Evolutionary conservation across 2,888 invertebrate genomes (phyloP), one percentile per base, ranked within the genome.

Genomic region (Tanytarsus gracilentus): DNA sequence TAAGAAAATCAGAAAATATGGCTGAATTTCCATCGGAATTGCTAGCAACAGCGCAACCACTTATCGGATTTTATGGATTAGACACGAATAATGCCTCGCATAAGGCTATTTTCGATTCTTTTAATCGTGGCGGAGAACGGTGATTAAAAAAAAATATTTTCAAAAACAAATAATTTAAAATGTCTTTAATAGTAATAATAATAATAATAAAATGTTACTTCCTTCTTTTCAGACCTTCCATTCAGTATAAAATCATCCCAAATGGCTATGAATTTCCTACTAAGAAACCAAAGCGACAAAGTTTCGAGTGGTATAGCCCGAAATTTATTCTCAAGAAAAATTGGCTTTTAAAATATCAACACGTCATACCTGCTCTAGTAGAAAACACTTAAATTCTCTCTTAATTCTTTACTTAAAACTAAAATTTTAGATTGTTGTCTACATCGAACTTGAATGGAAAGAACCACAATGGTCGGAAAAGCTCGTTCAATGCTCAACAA

Each of bases 381-480:
- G 23, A 1, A 44, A 44, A 44, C 11, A 3, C 3, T 39, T 39
- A 18, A 6, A 16, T 3, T 11, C 14, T n/a, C 18, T 39, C 14
- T 39, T 3, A n/a, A n/a, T 16, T 14, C 14, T 40, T 16, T 21
- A 16, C 21, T 40, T 4, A 40, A 7, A 4, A 21, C 2, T 21
- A 5, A 2, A 9, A 8, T 44, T 44, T 44, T 18, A 44, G 44
- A 50, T 50, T 50, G 94, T 96, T 2, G 81, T 96, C 63, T 99
- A 98, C 74, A 92, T 91, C 72, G 97, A 99, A 69, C 81, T 98
- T 70, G 97, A 98, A 74, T 99, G 98, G 98, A 91, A 92, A 70
- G 96, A 97, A 74, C 78, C 82, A 0, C 82, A 85, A 64, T 98
- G 97, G 96, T 88, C 88, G 66, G 97, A 97, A 66, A 95, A 91